Base-by-base conservation (phyloP, 2,888 invertebrate genomes). In the Himalopsyche anomala region DNA sequence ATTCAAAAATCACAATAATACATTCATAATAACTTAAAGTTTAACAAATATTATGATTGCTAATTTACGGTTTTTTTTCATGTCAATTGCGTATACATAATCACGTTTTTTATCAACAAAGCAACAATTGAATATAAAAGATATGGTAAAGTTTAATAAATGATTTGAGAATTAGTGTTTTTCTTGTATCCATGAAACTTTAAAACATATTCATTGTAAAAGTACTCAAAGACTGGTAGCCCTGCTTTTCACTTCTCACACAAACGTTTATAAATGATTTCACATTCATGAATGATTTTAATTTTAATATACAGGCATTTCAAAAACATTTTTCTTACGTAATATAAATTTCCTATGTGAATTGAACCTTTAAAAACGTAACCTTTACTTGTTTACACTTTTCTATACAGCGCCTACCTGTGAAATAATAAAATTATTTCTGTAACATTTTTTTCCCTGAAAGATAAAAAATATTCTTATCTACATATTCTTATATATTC, bases 31-130 rank as follows among this genome's bases (percentile, higher is more conserved):
- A 28, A 28, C 28, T 28, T 62, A 5, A 19, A 28, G 19, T 62
- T 62, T 8, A 62, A 62, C 28, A 62, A 62, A 62, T 62, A 62
- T 62, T 62, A 11, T 62, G 62, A 62, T 62, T 62, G 62, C n/a
- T 62, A 62, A 62, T 19, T 19, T 62, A 19, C 9, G 62, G 9
- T 62, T 62, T 19, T 62, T 62, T 19, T 62, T 62, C 19, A 19
- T 62, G 19, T 19, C 62, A 62, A 62, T 62, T 62, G 62, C 19
- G 62, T 62, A 8, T 19, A 19, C 11, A 0, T 19, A 15, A 62
- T 19, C 62, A 62, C 62, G 62, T 62, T 62, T 62, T 19, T 8
- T 62, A 6, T 51, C 15, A 51, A 51, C 51, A 51, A 0, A 62
- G 8, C 62, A n/a, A 62, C 62, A 62, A 62, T 62, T 19, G 2